Evolutionary conservation across 2,113 vertebrate genomes (phyloP), one percentile per base, ranked within the genome.

Genomic region (Anser brachyrhynchus): DNA sequence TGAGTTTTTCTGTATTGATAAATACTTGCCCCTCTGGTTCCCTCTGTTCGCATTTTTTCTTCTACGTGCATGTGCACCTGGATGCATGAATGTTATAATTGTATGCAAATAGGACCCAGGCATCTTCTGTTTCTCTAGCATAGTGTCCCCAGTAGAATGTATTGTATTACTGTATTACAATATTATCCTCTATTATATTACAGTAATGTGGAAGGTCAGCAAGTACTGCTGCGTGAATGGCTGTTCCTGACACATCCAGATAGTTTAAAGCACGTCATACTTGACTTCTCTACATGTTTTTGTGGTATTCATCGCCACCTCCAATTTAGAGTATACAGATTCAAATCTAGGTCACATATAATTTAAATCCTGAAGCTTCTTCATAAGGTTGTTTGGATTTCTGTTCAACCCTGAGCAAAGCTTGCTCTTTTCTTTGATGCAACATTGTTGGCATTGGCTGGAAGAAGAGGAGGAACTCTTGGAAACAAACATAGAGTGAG

Each of bases 211-310:
- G 71, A 39, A 89, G 8, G 33, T 51, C 57, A 64, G 37, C 28
- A 69, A 41, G 15, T 61, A 51, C 33, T 83, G 61, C 67, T 93
- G 35, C n/a, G 58, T 35, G 23, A 62, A 33, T 44, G 9, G 7
- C 21, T 76, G 19, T 37, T 87, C 39, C 46, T 49, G 1, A 0
- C 13, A 31, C 8, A 81, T 89, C 55, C 51, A 64, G 65, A 8
- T 25, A 49, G 44, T 71, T 61, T 81, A 58, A 81, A 62, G 35
- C 12, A 64, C 1, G 1, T 62, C 23, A 10, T 70, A 44, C 29
- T 58, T 90, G 37, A 35, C n/a, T 87, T 13, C 16, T 7, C 28
- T 41, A 10, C 15, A 70, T 0, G 0, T 23, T 67, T 59, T 43
- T 44, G 18, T 81, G 51, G 7, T 49, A 49, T 10, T 87, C 26